Base-by-base conservation (phyloP, 2,797 vertebrate genomes). In the Enteromius unitaeniatus region DNA sequence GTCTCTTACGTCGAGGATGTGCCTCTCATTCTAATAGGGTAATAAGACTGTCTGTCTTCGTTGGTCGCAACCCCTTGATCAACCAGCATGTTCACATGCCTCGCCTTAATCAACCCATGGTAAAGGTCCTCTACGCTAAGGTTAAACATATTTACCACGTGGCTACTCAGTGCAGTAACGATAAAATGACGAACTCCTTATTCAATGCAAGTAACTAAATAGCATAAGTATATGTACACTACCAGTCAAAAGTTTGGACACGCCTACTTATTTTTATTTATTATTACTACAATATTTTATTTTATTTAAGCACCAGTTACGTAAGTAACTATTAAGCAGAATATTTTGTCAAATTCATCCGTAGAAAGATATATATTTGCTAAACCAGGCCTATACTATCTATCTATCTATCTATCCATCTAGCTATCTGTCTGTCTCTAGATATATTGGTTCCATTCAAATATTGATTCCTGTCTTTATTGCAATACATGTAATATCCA, bases 101-200 rank as follows among this genome's bases (percentile, higher is more conserved):
- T 34, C 34, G 15, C 40, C 6, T 26, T 21, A 78, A 58, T 68
- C 51, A 62, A 78, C 21, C 42, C 40, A 26, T 60, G 65, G 53
- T 51, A 78, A 78, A 78, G 53, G 82, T 78, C 82, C 65, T 84
- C 53, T 84, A 72, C 82, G 49, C 2, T 49, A 78, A 84, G 82
- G 82, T 84, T 78, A 83, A 78, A 83, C 62, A 19, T 2, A n/a
- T 10, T 53, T 31, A 69, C 14, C 82, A 78, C 64, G 74, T 78
- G 75, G 19, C 26, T 77, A 14, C 15, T 47, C 8, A 3, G 28
- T 62, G 21, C 34, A 62, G 21, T 37, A 77, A 58, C 3, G 28
- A 47, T 62, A 3, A 37, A 19, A 74, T 19, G 1, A 31, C 2
- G 3, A 81, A 17, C 13, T 6, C 4, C 3, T 10, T 79, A 53